phyloP scores from a whole-genome alignment of 2,888 invertebrate genomes.

The Drosophila prolongata region DNA sequence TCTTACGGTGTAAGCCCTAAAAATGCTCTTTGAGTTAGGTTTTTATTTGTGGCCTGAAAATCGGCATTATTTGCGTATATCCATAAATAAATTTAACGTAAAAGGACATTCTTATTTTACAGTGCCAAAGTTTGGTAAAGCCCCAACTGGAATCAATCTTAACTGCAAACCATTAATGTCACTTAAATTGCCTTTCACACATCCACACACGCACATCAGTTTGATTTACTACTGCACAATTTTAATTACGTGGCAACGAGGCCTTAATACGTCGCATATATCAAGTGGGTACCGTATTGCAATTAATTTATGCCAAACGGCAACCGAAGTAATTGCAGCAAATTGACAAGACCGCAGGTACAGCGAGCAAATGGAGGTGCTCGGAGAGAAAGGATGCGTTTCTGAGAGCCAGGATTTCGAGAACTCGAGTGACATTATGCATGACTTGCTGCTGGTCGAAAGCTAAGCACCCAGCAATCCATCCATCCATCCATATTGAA shows the following conservation, averaged over 20 bases:
- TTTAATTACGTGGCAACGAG: conserved; percentile 71
- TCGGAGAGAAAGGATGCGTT: not conserved
- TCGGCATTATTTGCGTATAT: not conserved
- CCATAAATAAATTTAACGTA: not conserved
- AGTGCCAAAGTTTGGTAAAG: not conserved
- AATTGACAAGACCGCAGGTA: conserved; percentile 67
- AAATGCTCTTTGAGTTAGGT: not conserved
- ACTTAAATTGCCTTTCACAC: conserved; percentile 19
- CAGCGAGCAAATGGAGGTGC: not conserved
- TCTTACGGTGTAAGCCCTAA: not conserved
- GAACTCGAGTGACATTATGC: conserved; percentile 39
- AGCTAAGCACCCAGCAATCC: conserved; percentile 60
- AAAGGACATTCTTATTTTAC: no score
- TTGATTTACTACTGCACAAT: conserved; percentile 55
- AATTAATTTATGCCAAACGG: conserved; percentile 75
- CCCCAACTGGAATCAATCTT: conserved; percentile 26
- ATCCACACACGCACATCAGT: conserved; percentile 18
- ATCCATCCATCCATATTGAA: conserved; percentile 72
- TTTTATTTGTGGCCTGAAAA: not conserved
- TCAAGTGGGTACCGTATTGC: conserved; percentile 59
- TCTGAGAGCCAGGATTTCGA: conserved; percentile 5
- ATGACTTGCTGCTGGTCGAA: conserved; percentile 47
- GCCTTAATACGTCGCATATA: conserved; percentile 60
- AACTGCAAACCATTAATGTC: conserved; percentile 31
- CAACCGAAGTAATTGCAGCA: conserved; percentile 67